Evolutionary conservation across 2,113 vertebrate species (phyloP).

Genomic region (Callionymus lyra): DNA sequence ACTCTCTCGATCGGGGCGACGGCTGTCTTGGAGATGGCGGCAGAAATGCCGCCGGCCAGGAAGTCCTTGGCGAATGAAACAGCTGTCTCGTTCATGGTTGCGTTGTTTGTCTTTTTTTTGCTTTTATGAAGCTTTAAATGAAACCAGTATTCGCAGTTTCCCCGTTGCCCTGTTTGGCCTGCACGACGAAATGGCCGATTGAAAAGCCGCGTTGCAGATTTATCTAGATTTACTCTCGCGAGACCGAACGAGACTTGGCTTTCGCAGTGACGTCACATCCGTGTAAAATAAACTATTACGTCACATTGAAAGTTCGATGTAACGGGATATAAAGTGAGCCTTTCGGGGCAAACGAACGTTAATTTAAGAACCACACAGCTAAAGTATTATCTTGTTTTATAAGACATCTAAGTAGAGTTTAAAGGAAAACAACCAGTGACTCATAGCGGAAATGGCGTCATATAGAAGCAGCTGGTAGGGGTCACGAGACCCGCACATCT

Average conservation of each 20-base stretch:
- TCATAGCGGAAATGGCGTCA: too few species aligned
- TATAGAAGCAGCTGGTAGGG: too few species aligned
- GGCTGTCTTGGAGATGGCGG: conserved; percentile 80
- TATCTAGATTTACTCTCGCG: conserved; percentile 39
- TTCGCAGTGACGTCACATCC: not conserved
- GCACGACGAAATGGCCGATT: conserved; percentile 63
- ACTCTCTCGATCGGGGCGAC: conserved; percentile 85
- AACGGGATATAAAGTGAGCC: too few species aligned
- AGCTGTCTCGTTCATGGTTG: conserved; percentile 51
- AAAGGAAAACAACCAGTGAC: too few species aligned
- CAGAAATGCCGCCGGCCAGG: conserved; percentile 77
- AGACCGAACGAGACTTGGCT: conserved; percentile 31
- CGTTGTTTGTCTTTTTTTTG: conserved; percentile 26
- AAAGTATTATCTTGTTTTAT: too few species aligned
- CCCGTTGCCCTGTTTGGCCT: conserved; percentile 48
- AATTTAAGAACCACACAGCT: too few species aligned
- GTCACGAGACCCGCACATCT: too few species aligned
- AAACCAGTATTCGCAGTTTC: conserved; percentile 20
- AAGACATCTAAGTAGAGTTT: too few species aligned
- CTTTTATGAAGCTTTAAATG: conserved; percentile 38
- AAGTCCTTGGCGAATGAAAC: conserved; percentile 78
- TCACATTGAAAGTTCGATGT: conserved; percentile 3
- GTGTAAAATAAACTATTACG: conserved; percentile 1
- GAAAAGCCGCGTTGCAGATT: conserved; percentile 26
- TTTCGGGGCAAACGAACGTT: too few species aligned